These are phyloP conservation scores for Drosophila ohnishii DNA, from an alignment of 1,140 invertebrate genomes.

Conservation along the genomic window DNA sequence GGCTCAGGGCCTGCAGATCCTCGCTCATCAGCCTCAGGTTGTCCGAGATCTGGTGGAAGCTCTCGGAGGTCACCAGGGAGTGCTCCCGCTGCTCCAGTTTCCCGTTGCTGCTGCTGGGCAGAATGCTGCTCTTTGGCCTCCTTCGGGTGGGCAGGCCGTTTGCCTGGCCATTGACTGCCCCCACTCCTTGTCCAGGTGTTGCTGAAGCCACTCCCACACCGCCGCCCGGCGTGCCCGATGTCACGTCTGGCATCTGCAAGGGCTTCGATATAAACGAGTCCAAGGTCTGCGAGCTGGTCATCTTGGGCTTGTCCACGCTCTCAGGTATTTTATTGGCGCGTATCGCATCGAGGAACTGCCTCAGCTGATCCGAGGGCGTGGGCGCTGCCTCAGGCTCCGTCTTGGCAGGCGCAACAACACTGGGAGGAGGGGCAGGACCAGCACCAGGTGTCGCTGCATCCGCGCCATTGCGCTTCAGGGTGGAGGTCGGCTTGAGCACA, in stretches of 20 bases:
- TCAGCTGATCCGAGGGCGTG: constrained; percentile 81
- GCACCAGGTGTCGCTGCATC: not conserved
- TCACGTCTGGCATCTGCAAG: constrained; percentile 80
- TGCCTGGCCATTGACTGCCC: constrained; percentile 4
- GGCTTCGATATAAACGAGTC: constrained; percentile 81
- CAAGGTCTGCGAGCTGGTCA: constrained; percentile 74
- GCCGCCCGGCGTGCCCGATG: constrained; percentile 65
- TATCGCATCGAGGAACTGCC: constrained; percentile 82
- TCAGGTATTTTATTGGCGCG: constrained; percentile 82
- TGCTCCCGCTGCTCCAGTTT: constrained; percentile 70
- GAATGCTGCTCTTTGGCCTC: constrained; percentile 68
- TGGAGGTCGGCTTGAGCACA: constrained; percentile 61
- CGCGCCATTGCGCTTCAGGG: constrained; percentile 26
- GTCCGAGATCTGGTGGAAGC: constrained; percentile 82
- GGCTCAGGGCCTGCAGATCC: constrained; percentile 79
- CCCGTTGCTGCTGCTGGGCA: constrained; percentile 37
- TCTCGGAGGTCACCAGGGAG: constrained; percentile 77
- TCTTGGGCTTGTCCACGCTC: constrained; percentile 70
- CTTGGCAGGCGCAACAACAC: not conserved
- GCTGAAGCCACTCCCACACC: constrained; percentile 4
- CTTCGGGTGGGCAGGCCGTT: constrained; percentile 59
- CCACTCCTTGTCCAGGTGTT: not conserved
- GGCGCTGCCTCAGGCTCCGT: constrained; percentile 43
- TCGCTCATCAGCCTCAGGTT: constrained; percentile 82
- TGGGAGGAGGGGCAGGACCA: not conserved